Conservation (phyloP, 2,113 vertebrate genomes). For the Eonycteris spelaea region DNA sequence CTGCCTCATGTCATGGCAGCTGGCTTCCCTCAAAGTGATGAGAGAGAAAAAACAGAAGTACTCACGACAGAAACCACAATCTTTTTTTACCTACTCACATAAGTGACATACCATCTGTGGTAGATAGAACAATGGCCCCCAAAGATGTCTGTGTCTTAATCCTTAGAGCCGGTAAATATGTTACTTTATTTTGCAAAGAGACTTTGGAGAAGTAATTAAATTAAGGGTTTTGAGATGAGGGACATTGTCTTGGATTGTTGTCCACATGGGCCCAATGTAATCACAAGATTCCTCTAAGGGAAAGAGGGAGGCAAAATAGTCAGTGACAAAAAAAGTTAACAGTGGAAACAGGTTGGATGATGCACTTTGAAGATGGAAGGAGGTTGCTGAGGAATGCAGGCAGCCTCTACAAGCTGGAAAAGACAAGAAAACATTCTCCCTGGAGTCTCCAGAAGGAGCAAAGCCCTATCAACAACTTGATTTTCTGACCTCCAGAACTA, state of each 20-base stretch:
- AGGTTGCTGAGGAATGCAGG: background rate
- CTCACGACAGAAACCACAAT: background rate
- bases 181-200: background rate
- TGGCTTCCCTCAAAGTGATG: background rate
- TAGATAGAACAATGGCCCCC: background rate
- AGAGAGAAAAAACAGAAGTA: background rate
- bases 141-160: background rate
- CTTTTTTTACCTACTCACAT: background rate
- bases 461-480: background rate
- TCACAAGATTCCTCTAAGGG: background rate
- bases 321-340: background rate
- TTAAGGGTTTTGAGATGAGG: background rate
- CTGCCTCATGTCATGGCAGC: background rate
- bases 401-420: background rate
- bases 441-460: background rate
- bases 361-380: background rate
- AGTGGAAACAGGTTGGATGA: background rate
- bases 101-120: background rate
- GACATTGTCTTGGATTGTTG: background rate
- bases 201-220: background rate
- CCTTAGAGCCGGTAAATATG: background rate
- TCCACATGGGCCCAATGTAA: background rate
- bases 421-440: background rate
- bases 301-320: background rate
- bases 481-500: background rate